Evolutionary conservation across 92 coral and sea anemone species (phyloP).

Genomic region (Pocillopora meandrina): DNA sequence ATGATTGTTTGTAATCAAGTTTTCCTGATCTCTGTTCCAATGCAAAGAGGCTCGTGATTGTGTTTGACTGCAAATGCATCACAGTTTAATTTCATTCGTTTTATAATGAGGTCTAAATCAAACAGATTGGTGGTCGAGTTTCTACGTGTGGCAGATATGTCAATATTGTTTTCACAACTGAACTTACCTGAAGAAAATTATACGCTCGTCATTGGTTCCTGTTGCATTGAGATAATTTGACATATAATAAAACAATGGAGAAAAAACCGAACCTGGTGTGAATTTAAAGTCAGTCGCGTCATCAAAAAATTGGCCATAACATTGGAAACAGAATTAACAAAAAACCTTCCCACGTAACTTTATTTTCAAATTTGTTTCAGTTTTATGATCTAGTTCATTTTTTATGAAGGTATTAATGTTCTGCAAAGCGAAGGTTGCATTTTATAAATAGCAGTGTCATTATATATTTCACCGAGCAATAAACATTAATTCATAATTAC

Average conservation of each 20-base stretch:
- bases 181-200: neutral
- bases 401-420: neutral
- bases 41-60: too few relatives aligned
- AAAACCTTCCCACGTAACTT: neutral
- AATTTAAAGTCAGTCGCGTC: neutral
- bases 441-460: too few relatives aligned
- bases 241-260: neutral
- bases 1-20: too few relatives aligned
- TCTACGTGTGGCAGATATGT: neutral
- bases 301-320: neutral
- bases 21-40: too few relatives aligned
- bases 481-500: neutral
- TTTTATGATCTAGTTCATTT: neutral
- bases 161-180: neutral
- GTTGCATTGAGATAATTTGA: neutral
- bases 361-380: neutral
- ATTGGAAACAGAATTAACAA: neutral
- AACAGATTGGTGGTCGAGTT: neutral
- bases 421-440: too few relatives aligned
- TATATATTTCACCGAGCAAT: too few relatives aligned
- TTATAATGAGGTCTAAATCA: neutral
- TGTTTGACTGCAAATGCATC: too few relatives aligned
- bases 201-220: neutral
- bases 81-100: neutral
- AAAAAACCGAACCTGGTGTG: slow-evolving; percentile 3